Evolutionary conservation across 2,888 invertebrate genomes (phyloP).

Genomic region (Branchellion lobata): DNA sequence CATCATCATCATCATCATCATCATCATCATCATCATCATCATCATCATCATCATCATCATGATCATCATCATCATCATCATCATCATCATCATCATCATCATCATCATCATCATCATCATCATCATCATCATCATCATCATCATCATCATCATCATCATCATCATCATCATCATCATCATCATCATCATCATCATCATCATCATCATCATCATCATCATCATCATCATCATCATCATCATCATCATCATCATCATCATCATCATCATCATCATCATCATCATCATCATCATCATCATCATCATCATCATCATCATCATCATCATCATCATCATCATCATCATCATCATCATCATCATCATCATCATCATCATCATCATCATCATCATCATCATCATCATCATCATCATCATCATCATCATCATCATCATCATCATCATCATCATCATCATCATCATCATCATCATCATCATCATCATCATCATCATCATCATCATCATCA

Average conservation of each 20-base stretch:
- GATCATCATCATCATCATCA: background rate
- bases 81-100: conserved; percentile 49
- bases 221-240: conserved; percentile 52
- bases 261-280: conserved; percentile 51
- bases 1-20: conserved; percentile 50
- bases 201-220: conserved; percentile 51
- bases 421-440: conserved; percentile 18
- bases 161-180: conserved; percentile 50
- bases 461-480: conserved; percentile 40
- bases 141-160: conserved; percentile 46
- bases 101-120: conserved; percentile 49
- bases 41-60: conserved; percentile 11
- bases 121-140: conserved; percentile 45
- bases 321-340: conserved; percentile 49
- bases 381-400: conserved; percentile 50
- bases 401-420: background rate
- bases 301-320: conserved; percentile 47
- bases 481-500: conserved; percentile 40
- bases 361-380: conserved; percentile 50
- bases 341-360: conserved; percentile 51
- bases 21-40: conserved; percentile 44
- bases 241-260: conserved; percentile 49
- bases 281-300: conserved; percentile 50
- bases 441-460: conserved; percentile 28
- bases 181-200: conserved; percentile 51